These are phyloP conservation scores for Cygnus atratus DNA, from an alignment of 2,113 vertebrate species.

Conservation along the genomic window DNA sequence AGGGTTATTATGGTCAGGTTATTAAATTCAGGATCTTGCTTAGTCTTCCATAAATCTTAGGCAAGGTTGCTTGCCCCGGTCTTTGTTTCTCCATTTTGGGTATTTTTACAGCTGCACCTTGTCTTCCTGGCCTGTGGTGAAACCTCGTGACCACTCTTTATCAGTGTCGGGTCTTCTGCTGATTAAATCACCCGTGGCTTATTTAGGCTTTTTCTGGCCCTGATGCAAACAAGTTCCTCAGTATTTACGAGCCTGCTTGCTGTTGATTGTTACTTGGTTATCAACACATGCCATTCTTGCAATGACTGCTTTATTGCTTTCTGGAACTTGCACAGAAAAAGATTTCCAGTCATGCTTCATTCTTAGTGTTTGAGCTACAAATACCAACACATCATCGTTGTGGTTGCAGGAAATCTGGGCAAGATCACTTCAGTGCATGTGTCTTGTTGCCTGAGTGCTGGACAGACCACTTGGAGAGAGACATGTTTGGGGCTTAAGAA, in stretches of 20 bases:
- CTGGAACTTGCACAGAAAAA: not conserved
- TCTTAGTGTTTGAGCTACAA: not conserved
- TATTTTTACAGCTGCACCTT: not conserved
- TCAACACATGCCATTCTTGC: not conserved
- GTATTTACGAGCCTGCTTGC: not conserved
- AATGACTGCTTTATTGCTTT: not conserved
- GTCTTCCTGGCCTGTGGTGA: not conserved
- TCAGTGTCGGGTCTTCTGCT: not conserved
- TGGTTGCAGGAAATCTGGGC: not conserved
- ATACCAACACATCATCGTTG: fast-evolving
- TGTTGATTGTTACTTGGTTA: not conserved
- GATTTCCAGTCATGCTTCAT: not conserved
- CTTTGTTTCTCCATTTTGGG: not conserved
- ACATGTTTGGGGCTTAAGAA: fast-evolving
- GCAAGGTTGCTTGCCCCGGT: not conserved
- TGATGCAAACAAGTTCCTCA: not conserved
- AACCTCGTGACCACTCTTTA: not conserved
- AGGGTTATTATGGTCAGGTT: not conserved
- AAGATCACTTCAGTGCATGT: fast-evolving
- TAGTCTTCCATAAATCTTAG: not conserved
- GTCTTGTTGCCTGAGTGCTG: not conserved
- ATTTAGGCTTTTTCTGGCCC: not conserved
- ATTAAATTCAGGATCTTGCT: not conserved
- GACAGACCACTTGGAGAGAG: fast-evolving
- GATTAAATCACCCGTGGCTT: not conserved